Evolutionary conservation across 37 sponge, comb jelly and placozoan genomes (phyloP).

Genomic region (Oscarella lobularis): DNA sequence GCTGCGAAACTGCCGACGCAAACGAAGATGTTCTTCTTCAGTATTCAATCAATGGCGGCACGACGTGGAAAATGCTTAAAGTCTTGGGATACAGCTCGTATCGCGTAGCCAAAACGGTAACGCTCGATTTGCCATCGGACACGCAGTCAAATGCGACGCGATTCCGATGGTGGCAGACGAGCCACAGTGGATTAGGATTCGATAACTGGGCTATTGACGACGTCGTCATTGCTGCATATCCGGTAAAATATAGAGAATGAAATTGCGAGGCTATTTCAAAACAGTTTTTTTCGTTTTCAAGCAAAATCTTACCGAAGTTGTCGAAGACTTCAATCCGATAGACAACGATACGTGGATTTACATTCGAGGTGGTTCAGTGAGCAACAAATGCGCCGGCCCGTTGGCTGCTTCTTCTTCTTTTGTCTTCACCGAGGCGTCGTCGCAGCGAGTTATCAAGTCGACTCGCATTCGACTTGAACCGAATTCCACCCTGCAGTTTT

Average conservation of each 20-base stretch:
- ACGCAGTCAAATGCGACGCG: background rate
- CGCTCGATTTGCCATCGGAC: background rate
- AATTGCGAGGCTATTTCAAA: too few species aligned
- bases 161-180: background rate
- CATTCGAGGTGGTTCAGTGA: background rate
- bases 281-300: too few species aligned
- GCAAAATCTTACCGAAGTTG: background rate
- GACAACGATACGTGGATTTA: background rate
- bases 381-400: background rate
- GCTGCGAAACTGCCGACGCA: background rate
- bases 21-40: background rate
- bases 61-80: background rate
- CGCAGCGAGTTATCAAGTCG: background rate
- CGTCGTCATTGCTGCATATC: background rate
- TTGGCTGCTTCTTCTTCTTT: background rate
- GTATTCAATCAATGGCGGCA: background rate
- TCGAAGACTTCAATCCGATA: background rate
- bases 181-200: background rate
- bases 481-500: background rate
- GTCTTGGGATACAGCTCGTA: background rate
- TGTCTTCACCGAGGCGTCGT: background rate
- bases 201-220: slow-evolving; percentile 6
- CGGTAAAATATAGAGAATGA: too few species aligned
- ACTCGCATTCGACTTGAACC: background rate
- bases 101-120: background rate